Conservation (phyloP, 2,113 vertebrate genomes). For the Pangasianodon gigas region DNA sequence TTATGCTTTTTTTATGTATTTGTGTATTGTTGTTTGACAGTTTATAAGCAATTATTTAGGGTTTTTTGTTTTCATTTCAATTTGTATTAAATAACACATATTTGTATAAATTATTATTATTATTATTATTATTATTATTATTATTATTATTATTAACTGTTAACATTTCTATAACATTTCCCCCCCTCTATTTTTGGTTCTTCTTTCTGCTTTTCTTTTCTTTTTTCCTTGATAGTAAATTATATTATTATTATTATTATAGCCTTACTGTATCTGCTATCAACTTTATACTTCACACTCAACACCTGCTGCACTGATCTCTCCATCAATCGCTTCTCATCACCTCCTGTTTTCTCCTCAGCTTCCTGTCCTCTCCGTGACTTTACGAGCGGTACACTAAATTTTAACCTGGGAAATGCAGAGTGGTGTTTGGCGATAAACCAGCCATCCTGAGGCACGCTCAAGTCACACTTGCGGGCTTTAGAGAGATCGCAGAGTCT, state of each 20-base stretch:
- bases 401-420: slow-evolving; percentile 29
- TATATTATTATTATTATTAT: neutral
- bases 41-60: neutral
- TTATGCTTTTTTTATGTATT: neutral
- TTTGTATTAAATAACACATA: neutral
- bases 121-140: neutral
- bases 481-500: slow-evolving; percentile 50
- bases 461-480: slow-evolving; percentile 29
- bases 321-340: neutral
- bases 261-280: neutral
- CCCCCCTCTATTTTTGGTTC: too few relatives aligned
- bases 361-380: slow-evolving; percentile 24
- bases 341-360: neutral
- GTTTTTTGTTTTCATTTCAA: too few relatives aligned
- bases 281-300: slow-evolving; percentile 23
- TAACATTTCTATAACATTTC: too few relatives aligned
- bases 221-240: too few relatives aligned
- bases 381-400: neutral
- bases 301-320: slow-evolving; percentile 42
- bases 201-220: too few relatives aligned
- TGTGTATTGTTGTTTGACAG: neutral
- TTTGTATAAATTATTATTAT: too few relatives aligned
- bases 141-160: neutral
- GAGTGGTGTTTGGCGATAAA: slow-evolving; percentile 52
- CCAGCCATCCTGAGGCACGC: slow-evolving; percentile 50